These are phyloP conservation scores for Crematogaster levior DNA, from an alignment of 2,888 invertebrate genomes.

Conservation along the genomic window DNA sequence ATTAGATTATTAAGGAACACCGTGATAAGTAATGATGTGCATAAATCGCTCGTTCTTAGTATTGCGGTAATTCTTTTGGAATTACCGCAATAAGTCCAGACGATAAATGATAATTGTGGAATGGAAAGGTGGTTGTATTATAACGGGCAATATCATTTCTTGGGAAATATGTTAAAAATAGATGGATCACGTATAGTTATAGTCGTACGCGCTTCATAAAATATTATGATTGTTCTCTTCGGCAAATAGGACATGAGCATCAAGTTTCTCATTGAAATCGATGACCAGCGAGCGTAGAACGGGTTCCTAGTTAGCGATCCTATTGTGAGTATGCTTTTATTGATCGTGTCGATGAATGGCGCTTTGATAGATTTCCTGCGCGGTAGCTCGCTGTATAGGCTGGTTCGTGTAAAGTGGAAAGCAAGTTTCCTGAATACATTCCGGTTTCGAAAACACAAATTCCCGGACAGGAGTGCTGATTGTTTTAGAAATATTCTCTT, in stretches of 20 bases:
- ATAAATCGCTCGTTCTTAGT: background rate
- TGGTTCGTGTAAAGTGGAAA: slow-evolving; percentile 14
- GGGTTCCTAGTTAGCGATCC: slow-evolving; percentile 29
- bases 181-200: background rate
- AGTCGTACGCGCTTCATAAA: background rate
- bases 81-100: background rate
- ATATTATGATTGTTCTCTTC: background rate
- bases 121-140: background rate
- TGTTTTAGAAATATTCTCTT: background rate
- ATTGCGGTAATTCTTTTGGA: background rate
- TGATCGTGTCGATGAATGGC: slow-evolving; percentile 37
- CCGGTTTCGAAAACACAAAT: slow-evolving; percentile 12
- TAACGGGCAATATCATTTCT: background rate
- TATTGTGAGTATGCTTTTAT: slow-evolving; percentile 29
- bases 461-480: background rate
- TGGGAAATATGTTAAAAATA: background rate
- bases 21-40: background rate
- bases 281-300: background rate
- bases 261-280: background rate
- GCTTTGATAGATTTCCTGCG: slow-evolving; percentile 35
- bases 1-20: slow-evolving; percentile 1
- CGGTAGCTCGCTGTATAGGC: slow-evolving; percentile 3
- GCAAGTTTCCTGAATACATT: slow-evolving; percentile 20
- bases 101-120: background rate
- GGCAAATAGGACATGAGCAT: background rate